These are phyloP conservation scores for Corythaixoides concolor DNA, from an alignment of 2,113 vertebrate species.

Conservation along the genomic window DNA sequence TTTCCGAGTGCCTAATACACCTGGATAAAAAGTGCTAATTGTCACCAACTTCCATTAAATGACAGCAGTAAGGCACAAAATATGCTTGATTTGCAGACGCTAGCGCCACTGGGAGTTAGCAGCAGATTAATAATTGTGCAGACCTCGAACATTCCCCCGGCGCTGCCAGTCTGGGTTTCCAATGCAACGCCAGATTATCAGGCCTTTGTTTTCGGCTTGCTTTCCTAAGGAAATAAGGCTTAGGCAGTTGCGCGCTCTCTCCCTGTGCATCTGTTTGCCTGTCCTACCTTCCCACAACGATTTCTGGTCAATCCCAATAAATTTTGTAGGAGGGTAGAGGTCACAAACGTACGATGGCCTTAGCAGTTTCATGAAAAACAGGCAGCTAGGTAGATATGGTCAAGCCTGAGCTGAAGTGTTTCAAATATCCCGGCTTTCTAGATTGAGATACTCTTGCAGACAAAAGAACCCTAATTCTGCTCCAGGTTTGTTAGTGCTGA, in stretches of 20 bases:
- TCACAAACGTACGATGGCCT: neutral
- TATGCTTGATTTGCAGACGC: conserved; percentile 36
- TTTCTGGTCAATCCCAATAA: neutral
- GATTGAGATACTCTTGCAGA: neutral
- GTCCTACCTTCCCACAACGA: neutral
- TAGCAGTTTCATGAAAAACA: neutral
- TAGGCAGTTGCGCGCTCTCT: neutral
- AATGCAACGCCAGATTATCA: neutral
- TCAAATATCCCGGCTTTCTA: neutral
- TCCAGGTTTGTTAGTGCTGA: neutral
- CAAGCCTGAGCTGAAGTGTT: neutral
- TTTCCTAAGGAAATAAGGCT: conserved; percentile 21
- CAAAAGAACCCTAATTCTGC: neutral
- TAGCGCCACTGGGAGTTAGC: conserved; percentile 24
- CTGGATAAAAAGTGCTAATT: conserved; percentile 59
- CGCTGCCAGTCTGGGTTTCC: conserved; percentile 14
- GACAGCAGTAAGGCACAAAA: conserved; percentile 63
- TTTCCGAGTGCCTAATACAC: conserved; percentile 39
- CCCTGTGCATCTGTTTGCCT: neutral
- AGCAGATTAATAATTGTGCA: conserved; percentile 45
- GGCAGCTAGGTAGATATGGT: neutral
- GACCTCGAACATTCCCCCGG: conserved; percentile 2
- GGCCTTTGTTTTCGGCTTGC: neutral
- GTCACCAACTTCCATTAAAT: conserved; percentile 42
- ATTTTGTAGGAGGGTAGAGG: neutral